Conservation (phyloP, 2,113 vertebrate species). For the Platichthys flesus region DNA sequence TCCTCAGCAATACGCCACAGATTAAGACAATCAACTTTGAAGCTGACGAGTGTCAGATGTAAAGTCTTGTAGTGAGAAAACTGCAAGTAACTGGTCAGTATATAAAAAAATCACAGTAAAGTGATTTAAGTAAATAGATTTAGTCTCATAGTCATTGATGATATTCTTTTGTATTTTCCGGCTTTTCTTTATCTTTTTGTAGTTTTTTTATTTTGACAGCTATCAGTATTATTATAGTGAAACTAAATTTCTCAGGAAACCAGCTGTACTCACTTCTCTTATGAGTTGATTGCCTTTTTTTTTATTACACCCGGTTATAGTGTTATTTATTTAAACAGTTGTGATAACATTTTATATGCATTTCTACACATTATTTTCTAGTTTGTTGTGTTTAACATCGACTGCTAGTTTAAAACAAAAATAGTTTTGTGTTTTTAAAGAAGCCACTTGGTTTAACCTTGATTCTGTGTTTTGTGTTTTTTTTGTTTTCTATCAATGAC, state of each 20-base stretch:
- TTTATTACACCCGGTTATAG: slow-evolving; percentile 43
- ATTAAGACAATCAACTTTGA: slow-evolving; percentile 58
- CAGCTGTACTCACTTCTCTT: slow-evolving; percentile 54
- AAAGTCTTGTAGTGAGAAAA: slow-evolving; percentile 5
- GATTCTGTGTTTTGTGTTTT: slow-evolving; percentile 7
- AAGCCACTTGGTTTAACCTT: slow-evolving; percentile 41
- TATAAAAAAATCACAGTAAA: not conserved
- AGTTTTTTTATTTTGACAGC: slow-evolving; percentile 33
- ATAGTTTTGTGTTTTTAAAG: slow-evolving; percentile 48
- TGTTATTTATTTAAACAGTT: slow-evolving; percentile 61
- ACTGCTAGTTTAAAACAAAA: slow-evolving; percentile 50
- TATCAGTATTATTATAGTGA: slow-evolving; percentile 45
- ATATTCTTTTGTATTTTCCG: slow-evolving; percentile 2
- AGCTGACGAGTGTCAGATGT: slow-evolving; percentile 1
- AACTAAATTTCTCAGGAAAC: slow-evolving; percentile 74
- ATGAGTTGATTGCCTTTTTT: slow-evolving; percentile 63
- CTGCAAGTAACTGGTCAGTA: slow-evolving; percentile 26
- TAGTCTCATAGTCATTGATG: slow-evolving; percentile 27
- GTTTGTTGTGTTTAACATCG: slow-evolving; percentile 63
- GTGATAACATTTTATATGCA: slow-evolving; percentile 67
- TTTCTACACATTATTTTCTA: slow-evolving; percentile 59
- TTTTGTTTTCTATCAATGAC: slow-evolving; percentile 30
- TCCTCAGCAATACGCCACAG: slow-evolving; percentile 54
- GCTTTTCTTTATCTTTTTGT: slow-evolving; percentile 8
- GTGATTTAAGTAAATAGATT: slow-evolving; percentile 15